Evolutionary conservation across 2,113 vertebrate genomes (phyloP).

Genomic region (Gila orcuttii): DNA sequence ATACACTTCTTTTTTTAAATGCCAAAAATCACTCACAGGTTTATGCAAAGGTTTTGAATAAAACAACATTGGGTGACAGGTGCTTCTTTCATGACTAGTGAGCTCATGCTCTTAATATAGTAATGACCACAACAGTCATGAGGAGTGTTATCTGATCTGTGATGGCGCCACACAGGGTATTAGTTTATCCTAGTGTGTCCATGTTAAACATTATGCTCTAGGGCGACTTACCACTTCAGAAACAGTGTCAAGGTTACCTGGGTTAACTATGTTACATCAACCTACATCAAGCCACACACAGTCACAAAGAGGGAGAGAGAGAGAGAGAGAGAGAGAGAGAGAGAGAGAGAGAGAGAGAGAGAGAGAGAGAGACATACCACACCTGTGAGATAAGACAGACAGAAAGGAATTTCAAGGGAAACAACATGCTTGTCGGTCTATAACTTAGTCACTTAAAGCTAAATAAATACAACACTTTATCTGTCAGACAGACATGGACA

Average conservation of each 20-base stretch:
- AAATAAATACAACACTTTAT: constrained; percentile 46
- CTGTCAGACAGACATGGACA: constrained; percentile 42
- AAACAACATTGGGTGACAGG: background rate
- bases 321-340: background rate
- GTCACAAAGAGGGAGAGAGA: background rate
- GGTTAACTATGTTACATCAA: background rate
- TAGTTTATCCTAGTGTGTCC: constrained; percentile 57
- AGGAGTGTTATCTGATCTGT: constrained; percentile 62
- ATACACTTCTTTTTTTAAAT: background rate
- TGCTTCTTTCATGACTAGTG: constrained; percentile 3
- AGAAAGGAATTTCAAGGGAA: constrained; percentile 40
- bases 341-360: no score
- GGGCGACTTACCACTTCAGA: background rate
- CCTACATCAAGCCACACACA: background rate
- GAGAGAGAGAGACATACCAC: background rate
- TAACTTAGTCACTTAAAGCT: constrained; percentile 7
- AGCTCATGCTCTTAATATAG: background rate
- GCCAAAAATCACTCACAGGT: background rate
- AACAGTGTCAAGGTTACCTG: constrained; percentile 43
- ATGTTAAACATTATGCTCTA: constrained; percentile 43
- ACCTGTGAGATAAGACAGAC: constrained; percentile 33
- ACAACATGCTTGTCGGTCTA: constrained; percentile 26
- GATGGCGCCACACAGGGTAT: constrained; percentile 49
- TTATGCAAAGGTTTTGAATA: background rate
- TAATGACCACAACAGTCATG: constrained; percentile 1